These are phyloP conservation scores for Turnix velox DNA, from an alignment of 2,113 vertebrate genomes.

Conservation along the genomic window DNA sequence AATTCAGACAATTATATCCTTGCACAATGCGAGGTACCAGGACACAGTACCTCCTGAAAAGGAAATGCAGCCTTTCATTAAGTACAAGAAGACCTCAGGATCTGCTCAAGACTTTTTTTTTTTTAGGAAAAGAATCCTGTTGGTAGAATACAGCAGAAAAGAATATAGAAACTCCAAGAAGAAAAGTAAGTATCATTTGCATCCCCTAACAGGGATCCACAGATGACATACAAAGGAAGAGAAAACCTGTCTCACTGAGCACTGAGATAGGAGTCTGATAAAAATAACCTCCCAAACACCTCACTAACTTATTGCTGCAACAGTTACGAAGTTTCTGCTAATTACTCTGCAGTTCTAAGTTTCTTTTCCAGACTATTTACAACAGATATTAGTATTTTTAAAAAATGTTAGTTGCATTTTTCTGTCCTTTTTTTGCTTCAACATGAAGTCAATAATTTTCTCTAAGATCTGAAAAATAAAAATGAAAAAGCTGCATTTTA, in stretches of 20 bases:
- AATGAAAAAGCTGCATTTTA: fast-evolving
- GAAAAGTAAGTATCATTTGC: neutral
- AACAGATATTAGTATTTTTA: neutral
- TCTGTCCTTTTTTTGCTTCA: neutral
- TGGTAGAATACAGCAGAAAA: neutral
- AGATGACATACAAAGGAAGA: neutral
- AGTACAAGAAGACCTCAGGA: neutral
- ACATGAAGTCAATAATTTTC: neutral
- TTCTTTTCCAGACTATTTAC: neutral
- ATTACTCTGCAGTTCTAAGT: neutral
- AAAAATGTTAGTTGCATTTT: neutral
- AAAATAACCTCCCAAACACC: neutral
- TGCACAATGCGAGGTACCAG: neutral
- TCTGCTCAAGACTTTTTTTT: neutral
- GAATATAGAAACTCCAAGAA: neutral
- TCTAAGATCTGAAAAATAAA: neutral
- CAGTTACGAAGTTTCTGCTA: neutral
- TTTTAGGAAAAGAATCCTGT: neutral
- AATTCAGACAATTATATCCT: neutral
- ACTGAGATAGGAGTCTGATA: neutral
- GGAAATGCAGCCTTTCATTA: neutral
- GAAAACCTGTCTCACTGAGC: neutral
- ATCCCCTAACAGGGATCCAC: neutral
- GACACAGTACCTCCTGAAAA: neutral
- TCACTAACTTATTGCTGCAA: neutral